A percentile compares a stretch with the other conserved stretches of the same genome.
phyloP scores from a whole-genome alignment of 2,888 invertebrate species.

The Eupithecia insigniata region DNA sequence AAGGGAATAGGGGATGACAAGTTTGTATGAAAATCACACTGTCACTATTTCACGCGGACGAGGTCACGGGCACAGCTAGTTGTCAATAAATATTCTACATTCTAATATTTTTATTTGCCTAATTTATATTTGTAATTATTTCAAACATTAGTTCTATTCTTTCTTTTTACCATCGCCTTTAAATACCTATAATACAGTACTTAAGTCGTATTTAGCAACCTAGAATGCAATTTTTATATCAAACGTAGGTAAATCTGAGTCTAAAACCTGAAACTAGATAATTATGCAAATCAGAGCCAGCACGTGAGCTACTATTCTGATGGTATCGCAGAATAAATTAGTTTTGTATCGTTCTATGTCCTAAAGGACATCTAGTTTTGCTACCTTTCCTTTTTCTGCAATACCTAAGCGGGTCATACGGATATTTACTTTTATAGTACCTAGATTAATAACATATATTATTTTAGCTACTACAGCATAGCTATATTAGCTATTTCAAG shows the following conservation, averaged over 20 bases:
- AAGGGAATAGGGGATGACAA: too few species aligned
- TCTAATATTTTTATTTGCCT: neutral
- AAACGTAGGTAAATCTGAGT: neutral
- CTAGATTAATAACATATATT: neutral
- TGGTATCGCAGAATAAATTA: neutral
- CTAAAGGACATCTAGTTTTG: neutral
- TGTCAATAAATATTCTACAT: neutral
- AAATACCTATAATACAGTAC: neutral
- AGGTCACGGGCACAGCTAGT: too few species aligned
- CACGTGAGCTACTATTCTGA: neutral
- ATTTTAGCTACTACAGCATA: neutral
- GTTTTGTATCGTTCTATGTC: neutral
- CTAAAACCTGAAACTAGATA: neutral
- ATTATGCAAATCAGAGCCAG: neutral
- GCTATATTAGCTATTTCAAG: neutral
- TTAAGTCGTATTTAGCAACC: neutral
- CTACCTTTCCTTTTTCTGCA: slow-evolving; percentile 5
- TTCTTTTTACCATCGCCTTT: neutral
- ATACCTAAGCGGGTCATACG: neutral
- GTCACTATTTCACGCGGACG: too few species aligned
- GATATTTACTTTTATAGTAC: neutral
- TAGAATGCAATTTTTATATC: neutral
- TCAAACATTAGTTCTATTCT: too few species aligned
- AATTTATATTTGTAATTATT: too few species aligned
- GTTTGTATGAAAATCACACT: too few species aligned